These are phyloP conservation scores for Myotis brandtii DNA, from an alignment of 2,113 vertebrate genomes.

Conservation along the genomic window DNA sequence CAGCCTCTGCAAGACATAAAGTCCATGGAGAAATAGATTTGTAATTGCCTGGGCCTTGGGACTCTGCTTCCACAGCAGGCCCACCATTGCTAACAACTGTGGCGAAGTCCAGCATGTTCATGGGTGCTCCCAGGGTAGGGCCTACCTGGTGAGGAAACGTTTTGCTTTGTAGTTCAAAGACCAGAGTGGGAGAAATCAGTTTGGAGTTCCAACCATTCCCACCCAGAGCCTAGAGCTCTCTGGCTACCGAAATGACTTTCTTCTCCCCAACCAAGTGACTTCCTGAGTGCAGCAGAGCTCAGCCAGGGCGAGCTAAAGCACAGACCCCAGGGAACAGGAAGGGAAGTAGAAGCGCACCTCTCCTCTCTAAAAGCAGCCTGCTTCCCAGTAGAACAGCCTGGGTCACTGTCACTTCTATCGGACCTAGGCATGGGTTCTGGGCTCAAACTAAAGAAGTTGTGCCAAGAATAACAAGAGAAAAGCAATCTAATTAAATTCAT, in stretches of 20 bases:
- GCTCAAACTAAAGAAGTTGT: constrained; percentile 6
- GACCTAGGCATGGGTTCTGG: background rate
- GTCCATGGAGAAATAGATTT: background rate
- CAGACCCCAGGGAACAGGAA: background rate
- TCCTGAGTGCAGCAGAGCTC: background rate
- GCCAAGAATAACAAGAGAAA: constrained; percentile 37
- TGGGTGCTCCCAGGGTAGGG: background rate
- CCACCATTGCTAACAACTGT: background rate
- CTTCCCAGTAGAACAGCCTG: background rate
- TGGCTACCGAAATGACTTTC: constrained; percentile 33
- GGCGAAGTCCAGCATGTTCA: background rate
- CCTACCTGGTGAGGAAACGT: constrained; percentile 26
- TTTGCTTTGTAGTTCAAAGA: constrained; percentile 27
- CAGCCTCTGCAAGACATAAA: background rate
- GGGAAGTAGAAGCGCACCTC: background rate
- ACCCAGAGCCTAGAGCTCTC: background rate
- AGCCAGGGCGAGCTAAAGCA: background rate
- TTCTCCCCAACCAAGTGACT: constrained; percentile 31
- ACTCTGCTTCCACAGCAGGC: background rate
- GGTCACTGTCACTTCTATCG: background rate
- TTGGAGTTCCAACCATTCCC: constrained; percentile 15
- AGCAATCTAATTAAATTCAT: constrained; percentile 4
- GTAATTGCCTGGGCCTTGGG: background rate
- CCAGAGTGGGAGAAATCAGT: background rate
- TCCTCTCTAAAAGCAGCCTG: background rate